Conservation (phyloP, 2,888 invertebrate species). For the Stomorhina lunata region DNA sequence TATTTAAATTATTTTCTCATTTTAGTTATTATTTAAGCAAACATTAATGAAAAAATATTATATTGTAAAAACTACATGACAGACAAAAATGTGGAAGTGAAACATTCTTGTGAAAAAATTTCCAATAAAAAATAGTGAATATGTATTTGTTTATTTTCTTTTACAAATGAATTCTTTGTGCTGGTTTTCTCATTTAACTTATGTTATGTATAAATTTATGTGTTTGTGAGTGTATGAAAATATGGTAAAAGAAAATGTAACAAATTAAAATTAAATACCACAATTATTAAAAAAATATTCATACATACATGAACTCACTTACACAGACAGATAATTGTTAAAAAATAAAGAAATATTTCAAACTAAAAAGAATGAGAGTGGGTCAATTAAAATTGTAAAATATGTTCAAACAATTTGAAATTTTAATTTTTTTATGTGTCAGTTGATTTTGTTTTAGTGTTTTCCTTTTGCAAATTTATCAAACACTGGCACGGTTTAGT, state of each 20-base stretch:
- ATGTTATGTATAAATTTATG: neutral
- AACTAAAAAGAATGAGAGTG: neutral
- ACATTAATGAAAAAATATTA: conserved; percentile 30
- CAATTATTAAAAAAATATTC: conserved; percentile 6
- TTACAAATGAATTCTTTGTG: conserved; percentile 19
- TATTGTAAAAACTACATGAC: neutral
- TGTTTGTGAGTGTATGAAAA: neutral
- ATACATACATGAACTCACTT: no score
- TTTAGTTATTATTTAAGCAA: neutral
- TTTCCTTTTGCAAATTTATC: neutral
- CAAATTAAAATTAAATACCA: conserved; percentile 49
- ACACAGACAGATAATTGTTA: no score
- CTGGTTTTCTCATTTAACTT: neutral
- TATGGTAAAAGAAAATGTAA: conserved; percentile 24
- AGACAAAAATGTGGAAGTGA: neutral
- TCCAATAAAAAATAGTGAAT: conserved; percentile 15
- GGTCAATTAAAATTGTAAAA: conserved; percentile 28
- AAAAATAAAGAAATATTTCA: neutral
- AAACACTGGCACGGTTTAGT: neutral
- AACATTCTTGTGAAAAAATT: neutral
- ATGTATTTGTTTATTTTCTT: conserved; percentile 14
- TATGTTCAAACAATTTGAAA: neutral
- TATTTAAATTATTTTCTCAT: neutral
- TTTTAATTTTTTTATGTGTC: neutral
- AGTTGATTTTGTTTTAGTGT: neutral